Evolutionary conservation across 2,113 vertebrate species (phyloP).

Genomic region (Poeciliopsis prolifica): DNA sequence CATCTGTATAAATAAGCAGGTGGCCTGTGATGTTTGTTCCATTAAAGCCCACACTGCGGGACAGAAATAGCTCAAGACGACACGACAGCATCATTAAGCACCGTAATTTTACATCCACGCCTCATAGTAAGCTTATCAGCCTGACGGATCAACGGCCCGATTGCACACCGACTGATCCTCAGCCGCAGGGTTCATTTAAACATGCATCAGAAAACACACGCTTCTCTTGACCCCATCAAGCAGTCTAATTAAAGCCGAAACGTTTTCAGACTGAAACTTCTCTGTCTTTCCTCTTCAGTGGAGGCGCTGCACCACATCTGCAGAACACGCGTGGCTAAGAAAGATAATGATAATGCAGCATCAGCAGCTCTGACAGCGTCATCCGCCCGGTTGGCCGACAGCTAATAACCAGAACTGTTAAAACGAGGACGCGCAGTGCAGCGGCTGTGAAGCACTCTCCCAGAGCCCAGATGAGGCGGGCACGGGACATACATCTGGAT

Average conservation of each 20-base stretch:
- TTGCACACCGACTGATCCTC: not conserved
- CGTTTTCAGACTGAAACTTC: not conserved
- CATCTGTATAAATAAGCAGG: slow-evolving; percentile 47
- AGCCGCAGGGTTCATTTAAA: slow-evolving; percentile 29
- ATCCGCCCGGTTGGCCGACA: slow-evolving; percentile 9
- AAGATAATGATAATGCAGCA: not conserved
- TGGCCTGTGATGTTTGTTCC: slow-evolving; percentile 62
- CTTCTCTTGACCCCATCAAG: slow-evolving; percentile 10
- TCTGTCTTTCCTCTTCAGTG: not conserved
- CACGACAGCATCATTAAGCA: slow-evolving; percentile 55
- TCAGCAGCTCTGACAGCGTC: slow-evolving; percentile 1
- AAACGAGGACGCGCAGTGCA: slow-evolving; percentile 15
- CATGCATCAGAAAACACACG: not conserved
- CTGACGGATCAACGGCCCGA: slow-evolving; percentile 15
- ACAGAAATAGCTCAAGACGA: slow-evolving; percentile 56
- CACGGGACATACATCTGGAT: not conserved
- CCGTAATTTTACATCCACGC: slow-evolving; percentile 42
- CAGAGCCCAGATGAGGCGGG: slow-evolving; percentile 30
- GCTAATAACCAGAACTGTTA: slow-evolving; percentile 7
- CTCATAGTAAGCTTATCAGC: slow-evolving; percentile 38
- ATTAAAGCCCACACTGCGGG: slow-evolving; percentile 60
- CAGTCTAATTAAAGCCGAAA: slow-evolving; percentile 15
- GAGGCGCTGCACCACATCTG: not conserved
- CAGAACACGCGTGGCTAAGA: not conserved
- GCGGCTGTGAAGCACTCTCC: slow-evolving; percentile 31